A percentile compares a stretch with the other conserved stretches of the same genome.
These are phyloP conservation scores for Augochlorella aurata DNA, from an alignment of 2,888 invertebrate genomes.

Conservation along the genomic window DNA sequence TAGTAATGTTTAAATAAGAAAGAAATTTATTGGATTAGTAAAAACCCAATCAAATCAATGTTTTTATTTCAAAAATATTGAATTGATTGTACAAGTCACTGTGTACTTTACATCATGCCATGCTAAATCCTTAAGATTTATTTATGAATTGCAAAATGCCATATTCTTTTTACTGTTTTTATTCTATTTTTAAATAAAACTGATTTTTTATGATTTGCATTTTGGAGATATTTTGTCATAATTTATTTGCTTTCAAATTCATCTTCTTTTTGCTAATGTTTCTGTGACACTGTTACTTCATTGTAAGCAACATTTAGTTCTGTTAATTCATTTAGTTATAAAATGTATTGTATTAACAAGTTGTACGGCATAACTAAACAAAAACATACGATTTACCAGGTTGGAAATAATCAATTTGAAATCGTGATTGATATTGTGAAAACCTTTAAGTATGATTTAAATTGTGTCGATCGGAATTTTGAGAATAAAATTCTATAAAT, in stretches of 20 bases:
- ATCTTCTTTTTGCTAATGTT: conserved; percentile 19
- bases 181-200: not conserved
- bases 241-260: not conserved
- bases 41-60: not conserved
- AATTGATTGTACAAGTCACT: not conserved
- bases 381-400: not conserved
- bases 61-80: not conserved
- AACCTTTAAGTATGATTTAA: not conserved
- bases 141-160: not conserved
- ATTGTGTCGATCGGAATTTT: not conserved
- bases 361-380: not conserved
- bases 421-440: not conserved
- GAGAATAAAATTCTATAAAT: not conserved
- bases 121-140: not conserved
- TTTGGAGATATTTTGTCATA: not conserved
- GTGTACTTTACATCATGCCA: not conserved
- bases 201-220: not conserved
- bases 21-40: not conserved
- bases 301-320: not conserved
- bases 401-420: not conserved
- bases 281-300: conserved; percentile 23
- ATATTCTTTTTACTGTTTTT: not conserved
- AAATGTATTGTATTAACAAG: not conserved
- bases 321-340: not conserved
- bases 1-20: conserved; percentile 12